Percentiles rank a stretch among this genome's conserved stretches.
Evolutionary conservation across 2,797 vertebrate species (phyloP).

Genomic region (Eulemur albifrons): DNA sequence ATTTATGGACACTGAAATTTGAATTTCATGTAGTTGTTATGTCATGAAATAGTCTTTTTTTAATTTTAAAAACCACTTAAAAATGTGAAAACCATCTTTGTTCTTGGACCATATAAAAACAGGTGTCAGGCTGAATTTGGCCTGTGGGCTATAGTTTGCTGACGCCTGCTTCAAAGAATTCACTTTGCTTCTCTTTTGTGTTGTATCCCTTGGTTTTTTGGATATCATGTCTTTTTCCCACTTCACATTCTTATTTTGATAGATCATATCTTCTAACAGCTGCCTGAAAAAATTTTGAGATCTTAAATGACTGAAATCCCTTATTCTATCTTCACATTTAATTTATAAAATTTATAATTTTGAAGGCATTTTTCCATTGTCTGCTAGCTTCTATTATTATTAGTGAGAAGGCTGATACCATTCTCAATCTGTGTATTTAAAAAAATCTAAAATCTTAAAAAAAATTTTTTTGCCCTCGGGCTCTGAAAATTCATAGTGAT

Average conservation of each 20-base stretch:
- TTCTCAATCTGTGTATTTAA: not conserved
- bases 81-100: not conserved
- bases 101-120: not conserved
- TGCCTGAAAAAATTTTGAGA: not conserved
- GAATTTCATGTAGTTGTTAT: not conserved
- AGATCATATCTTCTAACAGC: not conserved
- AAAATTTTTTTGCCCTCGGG: not conserved
- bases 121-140: not conserved
- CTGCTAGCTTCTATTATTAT: not conserved
- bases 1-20: not conserved
- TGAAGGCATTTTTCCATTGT: not conserved
- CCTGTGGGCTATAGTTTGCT: not conserved
- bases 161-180: not conserved
- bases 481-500: not conserved
- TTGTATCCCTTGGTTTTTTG: not conserved
- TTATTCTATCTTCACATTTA: constrained; percentile 4
- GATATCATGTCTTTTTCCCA: not conserved
- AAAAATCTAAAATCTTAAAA: not conserved
- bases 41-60: not conserved
- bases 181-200: not conserved
- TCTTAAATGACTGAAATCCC: not conserved
- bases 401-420: not conserved
- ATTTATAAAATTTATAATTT: not conserved
- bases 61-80: constrained; percentile 3
- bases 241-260: not conserved